Evolutionary conservation across 2,888 invertebrate species (phyloP), one percentile per base, ranked within the genome.

Genomic region (Chaetoderma sp.): DNA sequence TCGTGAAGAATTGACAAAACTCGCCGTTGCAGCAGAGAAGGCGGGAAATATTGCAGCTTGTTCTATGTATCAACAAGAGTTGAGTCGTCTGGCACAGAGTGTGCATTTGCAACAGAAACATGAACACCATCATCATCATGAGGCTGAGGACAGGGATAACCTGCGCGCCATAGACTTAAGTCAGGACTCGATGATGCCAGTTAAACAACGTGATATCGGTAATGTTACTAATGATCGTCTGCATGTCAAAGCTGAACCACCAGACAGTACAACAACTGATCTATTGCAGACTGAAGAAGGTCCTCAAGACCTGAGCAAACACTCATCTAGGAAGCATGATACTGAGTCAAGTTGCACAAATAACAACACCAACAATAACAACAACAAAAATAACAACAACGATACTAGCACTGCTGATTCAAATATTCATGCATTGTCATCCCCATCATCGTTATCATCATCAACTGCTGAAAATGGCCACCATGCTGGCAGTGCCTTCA

Each of bases 1-100:
- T 70, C 74, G 79, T 6, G 84, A 84, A 61, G 96, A 98, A 85
- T 89, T 97, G 70, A 93, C 94, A 65, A 97, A 97, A 85, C 90
- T 98, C 61, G 95, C 96, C 91, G 94, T 78, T 39, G 81, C 82
- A 28, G 85, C 86, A 0, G 82, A 84, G 60, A 77, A 76, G 62
- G 81, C 80, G 21, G 86, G 85, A 27, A 86, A 86, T 67, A 70
- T 84, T 28, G 83, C 84, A 32, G 85, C 85, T 50, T 78, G 81
- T 64, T 95, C 95, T 82, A 93, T 95, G 28, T 96, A 96, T 88
- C 95, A 95, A 85, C 92, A 96, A 71, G 97, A 98, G 87, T 90
- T 98, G 71, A 93, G 94, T 81, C 95, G 96, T 86, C 89, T 97
- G 73, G 95, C 93, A 13, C 79, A 80, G 58, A 76, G 74, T 64